Conservation (phyloP, 2,888 invertebrate genomes). For the Pharmacophagus antenor region DNA sequence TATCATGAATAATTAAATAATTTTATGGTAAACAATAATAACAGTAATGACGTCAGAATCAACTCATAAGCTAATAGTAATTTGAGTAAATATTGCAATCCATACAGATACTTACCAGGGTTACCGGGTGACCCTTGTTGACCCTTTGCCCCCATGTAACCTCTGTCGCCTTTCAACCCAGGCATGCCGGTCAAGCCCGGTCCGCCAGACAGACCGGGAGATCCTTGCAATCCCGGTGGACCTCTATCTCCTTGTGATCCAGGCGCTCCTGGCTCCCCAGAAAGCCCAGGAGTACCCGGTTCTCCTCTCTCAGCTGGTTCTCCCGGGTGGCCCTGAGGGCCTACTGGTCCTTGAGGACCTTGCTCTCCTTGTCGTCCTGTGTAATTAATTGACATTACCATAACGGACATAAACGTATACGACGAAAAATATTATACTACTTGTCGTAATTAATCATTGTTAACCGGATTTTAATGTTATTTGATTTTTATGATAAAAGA, state of each 20-base stretch:
- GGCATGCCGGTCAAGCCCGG: slow-evolving; percentile 85
- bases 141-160: slow-evolving; percentile 85
- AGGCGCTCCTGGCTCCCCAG: slow-evolving; percentile 86
- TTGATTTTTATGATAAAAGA: too few species aligned
- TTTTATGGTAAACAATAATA: too few species aligned
- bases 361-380: slow-evolving; percentile 86
- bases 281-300: slow-evolving; percentile 85
- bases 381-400: too few species aligned
- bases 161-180: slow-evolving; percentile 88
- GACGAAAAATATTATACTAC: too few species aligned
- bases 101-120: slow-evolving; percentile 60
- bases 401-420: too few species aligned
- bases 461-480: too few species aligned
- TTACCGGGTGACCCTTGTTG: slow-evolving; percentile 85
- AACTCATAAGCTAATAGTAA: background rate
- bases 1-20: background rate
- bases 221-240: slow-evolving; percentile 84
- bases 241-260: slow-evolving; percentile 89
- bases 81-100: background rate
- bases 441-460: too few species aligned
- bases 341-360: slow-evolving; percentile 88
- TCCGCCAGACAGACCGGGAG: slow-evolving; percentile 85
- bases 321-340: slow-evolving; percentile 88
- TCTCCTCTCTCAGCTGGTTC: slow-evolving; percentile 91
- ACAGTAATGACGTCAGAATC: background rate